Percentiles rank a stretch among this genome's conserved stretches.
phyloP scores from a whole-genome alignment of 2,797 vertebrate genomes.

The Trichosurus vulpecula region DNA sequence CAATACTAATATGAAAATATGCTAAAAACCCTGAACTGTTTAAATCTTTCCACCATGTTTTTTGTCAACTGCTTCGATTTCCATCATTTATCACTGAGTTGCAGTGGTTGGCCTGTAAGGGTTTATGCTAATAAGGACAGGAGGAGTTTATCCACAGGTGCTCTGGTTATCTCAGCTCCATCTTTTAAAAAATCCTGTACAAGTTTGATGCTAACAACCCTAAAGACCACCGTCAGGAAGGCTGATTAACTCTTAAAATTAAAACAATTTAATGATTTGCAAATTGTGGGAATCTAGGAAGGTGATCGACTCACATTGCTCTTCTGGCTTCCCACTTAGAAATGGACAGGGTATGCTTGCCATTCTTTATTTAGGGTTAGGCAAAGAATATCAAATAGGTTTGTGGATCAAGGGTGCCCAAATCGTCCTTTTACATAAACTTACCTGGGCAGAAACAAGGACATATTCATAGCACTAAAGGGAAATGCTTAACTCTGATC shows the following conservation, averaged over 20 bases:
- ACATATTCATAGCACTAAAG: slow-evolving; percentile 38
- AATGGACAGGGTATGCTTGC: slow-evolving; percentile 59
- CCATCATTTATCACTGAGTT: slow-evolving; percentile 71
- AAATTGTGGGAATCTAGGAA: slow-evolving; percentile 63
- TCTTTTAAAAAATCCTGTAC: slow-evolving; percentile 81
- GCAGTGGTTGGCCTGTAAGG: slow-evolving; percentile 77
- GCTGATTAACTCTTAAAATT: slow-evolving; percentile 82
- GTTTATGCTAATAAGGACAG: slow-evolving; percentile 82
- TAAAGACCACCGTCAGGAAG: slow-evolving; percentile 77
- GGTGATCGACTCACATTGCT: slow-evolving; percentile 63
- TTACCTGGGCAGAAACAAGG: slow-evolving; percentile 48
- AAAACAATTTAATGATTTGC: slow-evolving; percentile 75
- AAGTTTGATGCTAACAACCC: slow-evolving; percentile 78
- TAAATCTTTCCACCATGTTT: slow-evolving; percentile 77
- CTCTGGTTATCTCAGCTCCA: slow-evolving; percentile 78
- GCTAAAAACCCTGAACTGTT: slow-evolving; percentile 80
- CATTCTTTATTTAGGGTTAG: not conserved
- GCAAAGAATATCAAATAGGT: not conserved
- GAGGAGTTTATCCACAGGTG: slow-evolving; percentile 80
- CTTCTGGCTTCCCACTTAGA: slow-evolving; percentile 22
- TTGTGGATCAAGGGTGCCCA: slow-evolving; percentile 26
- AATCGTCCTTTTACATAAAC: not conserved
- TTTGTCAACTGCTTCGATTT: slow-evolving; percentile 63
- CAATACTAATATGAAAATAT: slow-evolving; percentile 79
- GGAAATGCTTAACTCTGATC: slow-evolving; percentile 67